phyloP scores from a whole-genome alignment of 2,888 invertebrate genomes.

The Temnothorax unifasciatus region DNA sequence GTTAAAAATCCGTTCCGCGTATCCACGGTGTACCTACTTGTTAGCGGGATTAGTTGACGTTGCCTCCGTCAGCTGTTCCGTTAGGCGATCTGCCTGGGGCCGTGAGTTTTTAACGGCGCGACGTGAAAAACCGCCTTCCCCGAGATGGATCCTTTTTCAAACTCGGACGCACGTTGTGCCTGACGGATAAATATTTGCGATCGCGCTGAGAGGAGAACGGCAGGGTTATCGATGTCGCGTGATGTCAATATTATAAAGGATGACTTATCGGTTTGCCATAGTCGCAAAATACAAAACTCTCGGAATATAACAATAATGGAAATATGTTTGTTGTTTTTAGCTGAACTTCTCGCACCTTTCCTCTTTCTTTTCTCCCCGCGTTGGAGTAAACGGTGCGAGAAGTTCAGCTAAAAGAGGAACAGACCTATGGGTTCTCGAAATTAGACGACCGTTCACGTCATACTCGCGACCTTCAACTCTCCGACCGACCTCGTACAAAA shows the following conservation, averaged over 20 bases:
- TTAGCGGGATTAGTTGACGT: neutral
- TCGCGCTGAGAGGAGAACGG: too few relatives aligned
- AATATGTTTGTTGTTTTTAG: neutral
- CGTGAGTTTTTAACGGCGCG: neutral
- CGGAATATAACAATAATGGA: too few relatives aligned
- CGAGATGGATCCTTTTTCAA: neutral
- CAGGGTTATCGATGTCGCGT: neutral
- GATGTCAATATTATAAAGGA: neutral
- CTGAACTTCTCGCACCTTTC: neutral
- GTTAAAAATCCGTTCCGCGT: neutral
- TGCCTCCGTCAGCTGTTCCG: conserved; percentile 49
- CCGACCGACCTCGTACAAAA: neutral
- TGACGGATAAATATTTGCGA: neutral
- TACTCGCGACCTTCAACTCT: conserved; percentile 7
- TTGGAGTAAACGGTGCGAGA: neutral
- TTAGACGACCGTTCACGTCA: neutral
- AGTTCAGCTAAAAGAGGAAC: neutral
- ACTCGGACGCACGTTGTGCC: neutral
- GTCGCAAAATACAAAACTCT: neutral
- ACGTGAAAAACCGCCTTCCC: neutral
- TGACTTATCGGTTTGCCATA: neutral
- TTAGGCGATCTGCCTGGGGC: neutral
- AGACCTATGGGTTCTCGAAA: neutral
- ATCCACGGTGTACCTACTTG: neutral
- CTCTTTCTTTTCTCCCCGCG: neutral